phyloP scores from a whole-genome alignment of 2,113 vertebrate species.

The Macaca mulatta region DNA sequence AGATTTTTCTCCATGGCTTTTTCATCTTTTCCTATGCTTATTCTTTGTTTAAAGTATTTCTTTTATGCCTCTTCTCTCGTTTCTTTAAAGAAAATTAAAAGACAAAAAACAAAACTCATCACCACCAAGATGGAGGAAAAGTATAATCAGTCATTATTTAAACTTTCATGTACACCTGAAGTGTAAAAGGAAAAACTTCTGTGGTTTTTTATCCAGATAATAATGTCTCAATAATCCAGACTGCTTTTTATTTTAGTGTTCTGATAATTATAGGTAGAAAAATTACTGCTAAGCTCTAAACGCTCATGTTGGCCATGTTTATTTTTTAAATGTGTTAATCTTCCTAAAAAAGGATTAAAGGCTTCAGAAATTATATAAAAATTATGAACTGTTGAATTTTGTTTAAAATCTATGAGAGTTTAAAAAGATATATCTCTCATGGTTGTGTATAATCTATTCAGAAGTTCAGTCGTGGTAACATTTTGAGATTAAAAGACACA shows the following conservation, averaged over 20 bases:
- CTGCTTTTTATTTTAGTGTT: not conserved
- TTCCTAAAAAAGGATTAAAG: not conserved
- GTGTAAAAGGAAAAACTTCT: not conserved
- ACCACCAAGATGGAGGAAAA: not conserved
- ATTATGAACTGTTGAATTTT: not conserved
- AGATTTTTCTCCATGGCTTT: conserved; percentile 46
- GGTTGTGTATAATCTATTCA: not conserved
- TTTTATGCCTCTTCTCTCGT: not conserved
- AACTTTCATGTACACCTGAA: not conserved
- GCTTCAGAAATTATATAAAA: not conserved
- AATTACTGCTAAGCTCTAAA: not conserved
- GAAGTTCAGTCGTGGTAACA: not conserved
- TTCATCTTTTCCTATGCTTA: conserved; percentile 48
- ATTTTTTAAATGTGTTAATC: not conserved
- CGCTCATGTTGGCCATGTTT: not conserved
- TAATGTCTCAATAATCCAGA: not conserved
- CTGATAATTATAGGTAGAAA: not conserved
- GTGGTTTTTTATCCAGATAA: not conserved
- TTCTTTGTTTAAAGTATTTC: conserved; percentile 47
- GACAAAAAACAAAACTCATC: not conserved
- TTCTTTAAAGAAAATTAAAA: not conserved
- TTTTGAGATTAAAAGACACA: not conserved
- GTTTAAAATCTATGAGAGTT: not conserved
- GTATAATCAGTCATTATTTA: not conserved
- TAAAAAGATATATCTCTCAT: not conserved